Conservation (phyloP, 2,888 invertebrate species). For the Drosophila percnosoma region DNA sequence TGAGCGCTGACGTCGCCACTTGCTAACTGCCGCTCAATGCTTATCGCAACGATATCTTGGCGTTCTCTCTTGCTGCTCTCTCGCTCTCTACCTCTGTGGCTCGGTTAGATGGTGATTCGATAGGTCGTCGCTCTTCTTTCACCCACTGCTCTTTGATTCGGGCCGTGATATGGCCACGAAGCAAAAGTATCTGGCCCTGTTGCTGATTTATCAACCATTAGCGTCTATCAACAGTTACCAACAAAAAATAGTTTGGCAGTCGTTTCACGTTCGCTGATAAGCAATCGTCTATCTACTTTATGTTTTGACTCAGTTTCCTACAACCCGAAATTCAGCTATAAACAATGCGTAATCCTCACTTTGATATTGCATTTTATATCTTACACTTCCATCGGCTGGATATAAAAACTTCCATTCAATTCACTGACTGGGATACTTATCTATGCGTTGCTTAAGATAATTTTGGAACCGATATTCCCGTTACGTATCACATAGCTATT, state of each 20-base stretch:
- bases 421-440: not conserved
- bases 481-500: constrained; percentile 2
- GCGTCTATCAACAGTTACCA: constrained; percentile 35
- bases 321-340: not conserved
- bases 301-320: constrained; percentile 33
- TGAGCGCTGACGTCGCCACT: constrained; percentile 61
- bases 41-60: constrained; percentile 63
- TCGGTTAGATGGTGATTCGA: constrained; percentile 13
- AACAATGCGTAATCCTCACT: not conserved
- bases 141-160: constrained; percentile 33
- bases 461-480: not conserved
- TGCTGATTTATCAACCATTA: constrained; percentile 61
- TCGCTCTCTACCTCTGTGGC: not conserved
- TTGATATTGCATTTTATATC: not conserved
- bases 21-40: constrained; percentile 37
- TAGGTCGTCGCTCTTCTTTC: constrained; percentile 41
- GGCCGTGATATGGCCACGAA: constrained; percentile 15
- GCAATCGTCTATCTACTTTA: constrained; percentile 25
- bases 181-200: not conserved
- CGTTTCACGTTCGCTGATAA: constrained; percentile 46
- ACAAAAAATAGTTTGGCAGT: constrained; percentile 9
- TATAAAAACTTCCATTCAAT: not conserved
- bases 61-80: constrained; percentile 5
- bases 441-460: not conserved
- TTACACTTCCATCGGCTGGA: not conserved